Evolutionary conservation across 2,113 vertebrate species (phyloP), one percentile per base, ranked within the genome.

Genomic region (Melanostigma gelatinosum): DNA sequence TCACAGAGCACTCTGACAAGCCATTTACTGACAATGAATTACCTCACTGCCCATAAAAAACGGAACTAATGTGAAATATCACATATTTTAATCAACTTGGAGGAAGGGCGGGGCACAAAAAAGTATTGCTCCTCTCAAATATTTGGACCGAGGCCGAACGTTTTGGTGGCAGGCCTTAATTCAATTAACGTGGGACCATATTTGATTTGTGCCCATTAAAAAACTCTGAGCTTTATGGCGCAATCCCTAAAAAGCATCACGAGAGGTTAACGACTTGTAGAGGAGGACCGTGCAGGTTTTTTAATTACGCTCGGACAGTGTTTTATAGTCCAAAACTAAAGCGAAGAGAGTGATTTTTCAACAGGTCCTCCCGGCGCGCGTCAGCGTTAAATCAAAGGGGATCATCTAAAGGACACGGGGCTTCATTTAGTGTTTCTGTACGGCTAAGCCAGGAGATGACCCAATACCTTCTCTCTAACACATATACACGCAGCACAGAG

Each of bases 21-120:
- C 91, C 92, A 94, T 92, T 92, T 90, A 86, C 83, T 90, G 87
- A 94, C 92, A 93, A 91, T 92, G 88, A 95, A 94, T 95, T 92
- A 95, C 92, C 89, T 92, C 90, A 90, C 88, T 79, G 86, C 60
- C 91, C 91, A 95, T 94, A 95, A 95, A 94, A 34, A 92, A 92
- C 89, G 88, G 94, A 94, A 94, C 94, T 95, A 94, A 95, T 95
- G 94, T 89, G 90, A 95, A 95, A 94, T 94, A 95, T 92, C 90
- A 84, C 92, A 93, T 94, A 95, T 95, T 95, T 95, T 94, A 95
- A 95, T 95, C 95, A 95, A 94, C 94, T 94, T 94, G 91, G 87
- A 89, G 74, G 85, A 88, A 64, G 80, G 52, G 64, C 24, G 55
- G 22, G 55, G 55, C 55, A 27, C 29, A 24, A 16, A 42, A 87